Base-by-base conservation (phyloP, 2,113 vertebrate genomes). In the Laticauda laticaudata region DNA sequence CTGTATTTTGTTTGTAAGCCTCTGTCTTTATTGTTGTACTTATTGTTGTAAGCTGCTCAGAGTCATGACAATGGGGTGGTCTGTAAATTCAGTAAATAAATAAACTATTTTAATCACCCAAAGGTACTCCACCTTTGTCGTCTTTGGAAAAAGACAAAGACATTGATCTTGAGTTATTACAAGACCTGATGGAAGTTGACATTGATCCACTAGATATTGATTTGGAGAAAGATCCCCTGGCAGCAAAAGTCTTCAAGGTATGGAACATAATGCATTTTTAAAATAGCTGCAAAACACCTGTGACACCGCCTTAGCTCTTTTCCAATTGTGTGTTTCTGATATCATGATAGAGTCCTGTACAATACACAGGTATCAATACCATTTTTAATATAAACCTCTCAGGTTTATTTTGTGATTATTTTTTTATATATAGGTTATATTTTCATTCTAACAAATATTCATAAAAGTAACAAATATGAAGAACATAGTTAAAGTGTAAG, bases 161-260 rank as follows among this genome's bases (percentile, higher is more conserved):
- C 97, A 99, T 99, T 98, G 99, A 99, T 97, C 99, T 99, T 98
- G 99, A 99, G 96, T 98, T 99, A 97, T 98, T 99, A 94, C 99
- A 99, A 97, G 99, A 99, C 97, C 97, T 99, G 96, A 99, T 99
- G 99, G 99, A 99, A 98, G 99, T 99, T 94, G 99, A 99, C 98
- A 99, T 99, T 97, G 99, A 99, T 98, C 99, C 99, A 98, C 98
- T 99, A 98, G 99, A 99, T 99, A 99, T 99, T 98, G 99, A 99
- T 99, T 98, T 99, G 98, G 99, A 99, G 98, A 99, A 99, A 97
- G 99, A 99, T 98, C 99, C 99, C n/a, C 99, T 99, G 86, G 99
- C 99, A 96, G 99, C 99, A 96, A 99, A 99, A 98, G 99, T 99
- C 88, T 99, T 99, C 97, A 99, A 99, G 99, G 99, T 99, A 99